Base-by-base conservation (phyloP, 2,888 invertebrate species). In the Miltochrista miniata region DNA sequence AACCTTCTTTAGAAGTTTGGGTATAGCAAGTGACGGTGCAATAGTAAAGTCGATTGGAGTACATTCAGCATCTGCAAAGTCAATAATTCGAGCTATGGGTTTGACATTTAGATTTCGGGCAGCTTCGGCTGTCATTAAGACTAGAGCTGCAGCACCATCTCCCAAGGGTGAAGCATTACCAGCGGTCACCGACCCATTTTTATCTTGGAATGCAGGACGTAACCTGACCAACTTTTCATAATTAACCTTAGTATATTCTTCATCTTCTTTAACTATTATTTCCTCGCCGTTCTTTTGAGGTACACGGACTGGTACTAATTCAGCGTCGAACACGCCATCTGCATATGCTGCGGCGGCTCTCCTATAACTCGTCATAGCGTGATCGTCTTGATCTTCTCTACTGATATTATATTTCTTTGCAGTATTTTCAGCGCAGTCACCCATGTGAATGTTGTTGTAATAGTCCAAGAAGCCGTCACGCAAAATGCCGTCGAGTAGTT, bases 401-500 rank as follows among this genome's bases (percentile, higher is more conserved):
- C 94, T 92, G 45, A 99, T 97, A 44, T 94, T 93, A 68, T 96
- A 85, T 82, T 98, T 98, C 77, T 97, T 97, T 0, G 98, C 99
- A 4, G 98, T 98, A 75, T 98, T 98, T 85, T 99, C 99, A 0
- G 97, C 99, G 91, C 99, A 99, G 76, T 96, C 96, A 1, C 99
- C 99, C 99, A 99, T 99, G 75, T 99, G 99, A 76, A 96, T 95
- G 82, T 98, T 97, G 73, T 98, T 96, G 82, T 98, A 99, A 3
- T 98, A 99, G 92, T 99, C 99, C 31, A 97, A 98, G 14, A 99
- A 83, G 0, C 99, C 99, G 86, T 99, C 99, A 76, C 94, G 94
- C 0, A 98, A 96, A 63, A 99, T 97, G 9, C 98, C 98, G 91
- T 99, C 99, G 85, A 93, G 87, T 30, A 96, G 83, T 67, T 93